Conservation (phyloP, 2,888 invertebrate species). For the Spisula solida region DNA sequence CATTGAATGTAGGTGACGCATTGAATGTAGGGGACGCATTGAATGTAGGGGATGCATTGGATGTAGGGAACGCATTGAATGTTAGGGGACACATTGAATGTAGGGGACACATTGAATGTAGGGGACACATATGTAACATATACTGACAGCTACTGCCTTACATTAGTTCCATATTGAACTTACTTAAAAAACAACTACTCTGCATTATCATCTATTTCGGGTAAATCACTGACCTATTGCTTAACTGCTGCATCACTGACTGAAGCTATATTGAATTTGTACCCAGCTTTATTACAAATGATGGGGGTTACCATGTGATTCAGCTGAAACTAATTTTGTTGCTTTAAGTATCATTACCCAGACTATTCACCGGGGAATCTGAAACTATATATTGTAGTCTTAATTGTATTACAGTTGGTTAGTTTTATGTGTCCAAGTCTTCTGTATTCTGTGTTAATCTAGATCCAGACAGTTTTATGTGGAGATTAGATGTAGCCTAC, state of each 20-base stretch:
- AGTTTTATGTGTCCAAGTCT: not conserved
- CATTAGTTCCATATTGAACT: too few species aligned
- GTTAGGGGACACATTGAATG: not conserved
- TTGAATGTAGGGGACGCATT: not conserved
- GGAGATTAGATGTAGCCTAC: not conserved
- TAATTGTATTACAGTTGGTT: not conserved
- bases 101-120: not conserved
- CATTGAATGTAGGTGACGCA: not conserved
- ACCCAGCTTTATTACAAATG: not conserved
- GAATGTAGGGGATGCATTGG: not conserved
- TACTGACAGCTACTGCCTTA: not conserved
- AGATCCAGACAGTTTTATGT: not conserved
- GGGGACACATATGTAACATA: not conserved
- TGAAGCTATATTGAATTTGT: not conserved
- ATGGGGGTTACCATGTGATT: conserved; percentile 17
- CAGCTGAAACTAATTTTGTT: not conserved
- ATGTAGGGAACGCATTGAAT: too few species aligned
- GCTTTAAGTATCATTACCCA: not conserved
- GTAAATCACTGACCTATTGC: not conserved
- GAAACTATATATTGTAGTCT: not conserved
- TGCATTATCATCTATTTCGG: not conserved
- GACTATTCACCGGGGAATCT: not conserved
- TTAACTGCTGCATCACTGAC: not conserved
- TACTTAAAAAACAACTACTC: not conserved
- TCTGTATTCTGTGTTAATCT: not conserved